These are phyloP conservation scores for Eciton burchellii DNA, from an alignment of 1,140 invertebrate genomes.

Conservation along the genomic window DNA sequence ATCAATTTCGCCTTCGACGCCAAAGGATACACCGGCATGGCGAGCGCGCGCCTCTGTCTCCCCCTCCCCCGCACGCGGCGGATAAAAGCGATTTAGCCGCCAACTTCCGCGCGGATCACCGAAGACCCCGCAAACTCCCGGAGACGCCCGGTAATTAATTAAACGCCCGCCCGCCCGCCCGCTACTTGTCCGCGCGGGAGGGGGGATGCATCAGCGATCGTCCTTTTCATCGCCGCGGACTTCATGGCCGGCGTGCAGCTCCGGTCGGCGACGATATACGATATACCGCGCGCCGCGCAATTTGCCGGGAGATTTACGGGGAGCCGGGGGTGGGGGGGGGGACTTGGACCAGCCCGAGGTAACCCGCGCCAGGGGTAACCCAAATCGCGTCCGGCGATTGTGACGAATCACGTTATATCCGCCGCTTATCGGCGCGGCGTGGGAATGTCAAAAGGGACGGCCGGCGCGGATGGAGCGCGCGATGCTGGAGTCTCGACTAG, in stretches of 20 bases:
- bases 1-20: slow-evolving; percentile 58
- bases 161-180: slow-evolving; percentile 22
- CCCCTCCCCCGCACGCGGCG: neutral
- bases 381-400: too few relatives aligned
- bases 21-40: too few relatives aligned
- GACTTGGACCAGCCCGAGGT: too few relatives aligned
- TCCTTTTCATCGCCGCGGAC: slow-evolving; percentile 48
- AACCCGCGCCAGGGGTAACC: too few relatives aligned
- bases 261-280: slow-evolving; percentile 26
- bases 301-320: slow-evolving; percentile 28
- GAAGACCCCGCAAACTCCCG: slow-evolving; percentile 52
- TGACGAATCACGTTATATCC: too few relatives aligned
- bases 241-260: too few relatives aligned
- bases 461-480: slow-evolving; percentile 25
- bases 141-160: slow-evolving; percentile 61
- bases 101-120: neutral
- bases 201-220: slow-evolving; percentile 52
- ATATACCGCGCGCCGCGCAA: slow-evolving; percentile 22
- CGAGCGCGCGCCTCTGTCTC: slow-evolving; percentile 9
- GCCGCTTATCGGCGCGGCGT: slow-evolving; percentile 51
- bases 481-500: slow-evolving; percentile 45
- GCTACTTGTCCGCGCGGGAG: neutral
- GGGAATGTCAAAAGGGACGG: slow-evolving; percentile 3
- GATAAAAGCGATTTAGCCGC: slow-evolving; percentile 56
- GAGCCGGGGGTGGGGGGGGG: too few relatives aligned